Evolutionary conservation across 2,888 invertebrate genomes (phyloP).

Genomic region (Cyaniris semiargus): DNA sequence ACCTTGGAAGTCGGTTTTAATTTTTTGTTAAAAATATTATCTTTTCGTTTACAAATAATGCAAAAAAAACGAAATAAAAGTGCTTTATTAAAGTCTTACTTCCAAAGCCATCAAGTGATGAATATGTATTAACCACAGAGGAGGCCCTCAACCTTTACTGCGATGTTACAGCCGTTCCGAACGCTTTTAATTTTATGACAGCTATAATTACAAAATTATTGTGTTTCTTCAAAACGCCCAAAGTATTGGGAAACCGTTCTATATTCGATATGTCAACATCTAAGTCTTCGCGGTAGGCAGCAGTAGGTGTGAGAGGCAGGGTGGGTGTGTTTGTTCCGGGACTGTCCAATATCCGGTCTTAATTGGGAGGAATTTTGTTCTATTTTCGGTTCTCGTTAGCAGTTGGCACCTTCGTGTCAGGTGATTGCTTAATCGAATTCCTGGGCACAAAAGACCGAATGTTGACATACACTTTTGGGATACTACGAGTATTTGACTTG

Average conservation of each 20-base stretch:
- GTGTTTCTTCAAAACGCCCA: slow-evolving; percentile 21
- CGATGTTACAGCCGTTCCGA: slow-evolving; percentile 6
- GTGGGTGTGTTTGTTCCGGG: slow-evolving; percentile 26
- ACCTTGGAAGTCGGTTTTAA: too few species aligned
- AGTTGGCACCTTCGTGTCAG: slow-evolving; percentile 9
- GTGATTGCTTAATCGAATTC: slow-evolving; percentile 4
- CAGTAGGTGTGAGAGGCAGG: not conserved
- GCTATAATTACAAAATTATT: slow-evolving; percentile 12
- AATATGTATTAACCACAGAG: slow-evolving; percentile 10
- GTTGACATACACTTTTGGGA: not conserved
- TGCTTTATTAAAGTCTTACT: not conserved
- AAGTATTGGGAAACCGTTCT: slow-evolving; percentile 9
- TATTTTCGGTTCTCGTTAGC: slow-evolving; percentile 8
- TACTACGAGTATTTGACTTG: too few species aligned
- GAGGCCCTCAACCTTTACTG: not conserved
- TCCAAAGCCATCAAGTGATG: not conserved
- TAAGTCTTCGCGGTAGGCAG: not conserved
- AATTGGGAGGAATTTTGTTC: slow-evolving; percentile 12
- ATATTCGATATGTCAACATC: slow-evolving; percentile 18
- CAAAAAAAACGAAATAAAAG: not conserved
- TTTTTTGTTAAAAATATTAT: too few species aligned
- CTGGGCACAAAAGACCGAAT: not conserved
- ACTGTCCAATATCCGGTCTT: slow-evolving; percentile 9
- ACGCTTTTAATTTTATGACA: slow-evolving; percentile 22
- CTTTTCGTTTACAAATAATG: not conserved